These are phyloP conservation scores for Sebastiscus albofasciatus DNA, from an alignment of 2,797 vertebrate species.

Conservation along the genomic window DNA sequence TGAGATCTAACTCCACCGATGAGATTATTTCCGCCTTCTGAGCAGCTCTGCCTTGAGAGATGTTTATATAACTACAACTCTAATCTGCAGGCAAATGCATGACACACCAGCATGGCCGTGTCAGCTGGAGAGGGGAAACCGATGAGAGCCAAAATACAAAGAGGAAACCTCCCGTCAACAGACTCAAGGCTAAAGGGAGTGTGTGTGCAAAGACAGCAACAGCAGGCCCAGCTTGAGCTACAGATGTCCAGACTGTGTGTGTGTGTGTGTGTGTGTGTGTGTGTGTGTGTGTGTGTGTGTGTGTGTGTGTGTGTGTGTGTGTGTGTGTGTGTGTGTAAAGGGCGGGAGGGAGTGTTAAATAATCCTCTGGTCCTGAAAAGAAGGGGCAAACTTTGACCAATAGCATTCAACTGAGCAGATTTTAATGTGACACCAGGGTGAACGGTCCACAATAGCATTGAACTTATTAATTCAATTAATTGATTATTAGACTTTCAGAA, in stretches of 20 bases:
- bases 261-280: slow-evolving; percentile 13
- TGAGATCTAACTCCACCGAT: slow-evolving; percentile 44
- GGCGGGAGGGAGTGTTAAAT: slow-evolving; percentile 5
- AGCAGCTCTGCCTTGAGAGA: slow-evolving; percentile 57
- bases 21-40: slow-evolving; percentile 58
- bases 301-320: not conserved
- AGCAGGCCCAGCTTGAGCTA: slow-evolving; percentile 49
- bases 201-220: slow-evolving; percentile 33
- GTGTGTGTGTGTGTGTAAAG: not conserved
- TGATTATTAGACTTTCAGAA: not conserved
- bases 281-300: not conserved
- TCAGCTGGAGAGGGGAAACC: slow-evolving; percentile 33
- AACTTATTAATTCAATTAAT: not conserved
- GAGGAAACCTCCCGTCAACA: slow-evolving; percentile 55
- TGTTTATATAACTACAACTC: slow-evolving; percentile 61
- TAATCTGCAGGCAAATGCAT: slow-evolving; percentile 53
- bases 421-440: not conserved
- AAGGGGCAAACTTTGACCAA: slow-evolving; percentile 2
- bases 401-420: slow-evolving; percentile 12
- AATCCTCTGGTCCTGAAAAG: slow-evolving; percentile 36
- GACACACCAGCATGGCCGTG: slow-evolving; percentile 26
- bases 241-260: slow-evolving; percentile 57
- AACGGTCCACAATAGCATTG: not conserved
- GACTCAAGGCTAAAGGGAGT: slow-evolving; percentile 27
- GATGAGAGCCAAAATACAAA: slow-evolving; percentile 53